These are phyloP conservation scores for Thripadectes ignobilis DNA, from an alignment of 2,797 vertebrate species.

Conservation along the genomic window DNA sequence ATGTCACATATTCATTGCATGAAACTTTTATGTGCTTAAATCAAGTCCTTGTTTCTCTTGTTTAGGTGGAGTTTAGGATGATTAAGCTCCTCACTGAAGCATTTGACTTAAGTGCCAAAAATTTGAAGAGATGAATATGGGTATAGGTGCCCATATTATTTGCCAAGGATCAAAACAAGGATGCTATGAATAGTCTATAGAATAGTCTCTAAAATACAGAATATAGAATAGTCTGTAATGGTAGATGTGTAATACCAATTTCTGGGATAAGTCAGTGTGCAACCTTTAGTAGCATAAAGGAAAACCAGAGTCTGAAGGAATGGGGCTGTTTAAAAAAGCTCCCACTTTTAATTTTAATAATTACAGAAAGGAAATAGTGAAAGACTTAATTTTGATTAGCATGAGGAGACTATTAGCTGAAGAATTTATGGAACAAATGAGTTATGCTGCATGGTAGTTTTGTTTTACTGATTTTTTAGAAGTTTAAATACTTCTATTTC, in stretches of 20 bases:
- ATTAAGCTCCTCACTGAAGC: background rate
- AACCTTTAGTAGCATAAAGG: background rate
- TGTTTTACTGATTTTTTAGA: background rate
- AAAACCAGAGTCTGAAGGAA: background rate
- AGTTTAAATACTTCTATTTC: background rate
- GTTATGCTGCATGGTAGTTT: background rate
- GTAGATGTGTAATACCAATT: background rate
- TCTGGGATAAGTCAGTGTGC: accelerated
- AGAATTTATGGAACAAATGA: background rate
- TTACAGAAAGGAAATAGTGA: background rate
- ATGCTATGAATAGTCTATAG: background rate
- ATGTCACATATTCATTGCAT: background rate
- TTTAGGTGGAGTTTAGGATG: background rate
- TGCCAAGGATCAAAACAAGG: background rate
- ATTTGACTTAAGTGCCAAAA: background rate
- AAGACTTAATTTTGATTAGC: background rate
- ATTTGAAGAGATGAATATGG: background rate
- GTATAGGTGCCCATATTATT: background rate
- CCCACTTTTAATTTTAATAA: accelerated
- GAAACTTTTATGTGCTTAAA: background rate
- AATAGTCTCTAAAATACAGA: too few relatives aligned
- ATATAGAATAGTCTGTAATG: background rate
- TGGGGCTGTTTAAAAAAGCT: background rate
- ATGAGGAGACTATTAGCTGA: background rate
- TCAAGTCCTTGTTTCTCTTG: background rate